Percentiles rank a stretch among this genome's conserved stretches.
phyloP scores from a whole-genome alignment of 92 coral and sea anemone species.

The Metridium senile region DNA sequence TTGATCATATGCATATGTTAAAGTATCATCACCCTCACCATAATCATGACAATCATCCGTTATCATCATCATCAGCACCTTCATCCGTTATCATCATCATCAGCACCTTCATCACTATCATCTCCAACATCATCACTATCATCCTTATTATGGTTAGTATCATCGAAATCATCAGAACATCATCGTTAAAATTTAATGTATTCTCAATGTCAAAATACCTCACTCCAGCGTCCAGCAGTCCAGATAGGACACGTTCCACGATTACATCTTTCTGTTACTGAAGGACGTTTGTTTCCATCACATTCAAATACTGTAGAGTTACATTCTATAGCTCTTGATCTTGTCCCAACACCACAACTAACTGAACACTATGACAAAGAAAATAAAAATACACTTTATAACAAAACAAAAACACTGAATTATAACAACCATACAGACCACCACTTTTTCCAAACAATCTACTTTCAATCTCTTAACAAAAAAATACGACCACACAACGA shows the following conservation, averaged over 20 bases:
- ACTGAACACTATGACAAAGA: slow-evolving; percentile 60
- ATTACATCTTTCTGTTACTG: slow-evolving; percentile 39
- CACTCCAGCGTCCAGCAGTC: slow-evolving; percentile 58
- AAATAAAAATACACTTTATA: too few relatives aligned
- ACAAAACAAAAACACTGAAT: too few relatives aligned
- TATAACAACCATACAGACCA: too few relatives aligned
- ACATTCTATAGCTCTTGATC: slow-evolving; percentile 45
- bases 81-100: not conserved
- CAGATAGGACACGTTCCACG: slow-evolving; percentile 66
- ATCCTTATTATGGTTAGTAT: not conserved
- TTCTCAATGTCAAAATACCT: too few relatives aligned
- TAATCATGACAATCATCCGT: too few relatives aligned
- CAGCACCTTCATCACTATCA: too few relatives aligned
- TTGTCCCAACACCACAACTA: slow-evolving; percentile 71
- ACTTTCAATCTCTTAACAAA: too few relatives aligned
- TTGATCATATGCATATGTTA: not conserved
- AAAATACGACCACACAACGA: too few relatives aligned
- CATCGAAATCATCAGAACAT: too few relatives aligned
- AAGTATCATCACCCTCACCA: not conserved
- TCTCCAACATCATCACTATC: not conserved
- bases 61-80: not conserved
- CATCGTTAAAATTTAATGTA: too few relatives aligned
- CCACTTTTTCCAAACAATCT: too few relatives aligned
- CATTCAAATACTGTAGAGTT: slow-evolving; percentile 47
- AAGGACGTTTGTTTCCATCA: slow-evolving; percentile 45